Conservation (phyloP, 2,888 invertebrate species). For the Clitarchus hookeri region DNA sequence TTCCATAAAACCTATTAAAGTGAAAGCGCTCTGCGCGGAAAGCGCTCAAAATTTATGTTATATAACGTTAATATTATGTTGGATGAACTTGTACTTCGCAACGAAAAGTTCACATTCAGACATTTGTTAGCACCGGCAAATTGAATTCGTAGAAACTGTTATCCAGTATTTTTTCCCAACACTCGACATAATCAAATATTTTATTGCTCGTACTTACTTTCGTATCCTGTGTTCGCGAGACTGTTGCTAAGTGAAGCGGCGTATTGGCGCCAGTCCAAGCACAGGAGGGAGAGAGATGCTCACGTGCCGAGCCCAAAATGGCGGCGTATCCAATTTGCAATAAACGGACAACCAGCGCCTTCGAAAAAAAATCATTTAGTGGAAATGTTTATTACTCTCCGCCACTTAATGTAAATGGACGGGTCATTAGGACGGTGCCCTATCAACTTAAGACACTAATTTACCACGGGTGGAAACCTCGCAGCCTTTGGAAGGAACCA, state of each 20-base stretch:
- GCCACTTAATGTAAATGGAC: neutral
- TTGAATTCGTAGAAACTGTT: no score
- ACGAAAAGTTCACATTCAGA: no score
- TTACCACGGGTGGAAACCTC: neutral
- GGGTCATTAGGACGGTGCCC: neutral
- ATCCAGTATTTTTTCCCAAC: no score
- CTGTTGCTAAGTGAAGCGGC: neutral
- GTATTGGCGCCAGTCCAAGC: neutral
- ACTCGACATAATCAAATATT: no score
- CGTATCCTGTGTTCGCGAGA: no score
- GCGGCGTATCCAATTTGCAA: slow-evolving; percentile 1
- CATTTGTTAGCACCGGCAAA: no score
- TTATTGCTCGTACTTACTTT: no score
- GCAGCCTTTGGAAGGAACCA: neutral
- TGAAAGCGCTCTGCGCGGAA: no score
- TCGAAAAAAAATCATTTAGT: neutral
- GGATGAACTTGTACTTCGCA: no score
- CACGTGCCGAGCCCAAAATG: neutral
- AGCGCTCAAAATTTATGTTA: no score
- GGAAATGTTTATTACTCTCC: neutral
- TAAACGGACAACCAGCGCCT: neutral
- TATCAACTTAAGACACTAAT: neutral
- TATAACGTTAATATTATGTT: no score
- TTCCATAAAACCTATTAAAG: no score
- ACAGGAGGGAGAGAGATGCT: neutral